These are phyloP conservation scores for Cephus nigrinus DNA, from an alignment of 2,888 invertebrate genomes.

Conservation along the genomic window DNA sequence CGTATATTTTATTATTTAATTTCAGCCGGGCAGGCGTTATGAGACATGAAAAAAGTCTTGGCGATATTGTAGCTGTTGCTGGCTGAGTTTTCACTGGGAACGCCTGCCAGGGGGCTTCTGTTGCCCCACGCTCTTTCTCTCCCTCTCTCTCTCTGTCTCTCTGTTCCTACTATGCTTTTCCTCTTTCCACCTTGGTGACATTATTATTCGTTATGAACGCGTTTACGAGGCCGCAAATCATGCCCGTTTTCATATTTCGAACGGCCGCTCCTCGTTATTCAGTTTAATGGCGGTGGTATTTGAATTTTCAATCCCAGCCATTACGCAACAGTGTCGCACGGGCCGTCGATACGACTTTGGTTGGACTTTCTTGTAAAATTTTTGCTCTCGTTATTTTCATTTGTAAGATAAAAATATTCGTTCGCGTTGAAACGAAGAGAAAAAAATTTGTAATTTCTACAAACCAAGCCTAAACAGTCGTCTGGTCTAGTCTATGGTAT, in stretches of 20 bases:
- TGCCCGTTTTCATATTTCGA: constrained; percentile 66
- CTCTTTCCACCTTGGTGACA: constrained; percentile 51
- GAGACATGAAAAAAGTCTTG: constrained; percentile 61
- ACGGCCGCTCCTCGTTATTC: constrained; percentile 65
- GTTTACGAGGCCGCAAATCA: constrained; percentile 67
- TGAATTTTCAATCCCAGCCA: constrained; percentile 63
- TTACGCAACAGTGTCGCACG: constrained; percentile 20
- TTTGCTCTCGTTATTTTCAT: not conserved
- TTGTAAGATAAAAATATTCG: not conserved
- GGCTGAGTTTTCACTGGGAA: constrained; percentile 54
- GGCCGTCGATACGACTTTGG: not conserved
- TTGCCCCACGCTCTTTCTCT: constrained; percentile 14
- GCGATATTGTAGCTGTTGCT: constrained; percentile 53
- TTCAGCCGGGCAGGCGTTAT: constrained; percentile 57
- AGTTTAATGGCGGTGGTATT: constrained; percentile 64
- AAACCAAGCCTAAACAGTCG: not conserved
- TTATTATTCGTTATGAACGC: constrained; percentile 67
- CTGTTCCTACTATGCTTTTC: not conserved
- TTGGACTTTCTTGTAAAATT: not conserved
- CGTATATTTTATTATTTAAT: constrained; percentile 66
- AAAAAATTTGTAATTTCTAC: not conserved
- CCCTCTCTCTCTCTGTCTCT: constrained; percentile 3
- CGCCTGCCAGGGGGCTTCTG: constrained; percentile 30
- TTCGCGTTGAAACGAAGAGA: not conserved
- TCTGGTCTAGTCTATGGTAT: not conserved